Percentiles rank a stretch among this genome's conserved stretches.
phyloP scores from a whole-genome alignment of 2,888 invertebrate genomes.

The Diaphora mendica region DNA sequence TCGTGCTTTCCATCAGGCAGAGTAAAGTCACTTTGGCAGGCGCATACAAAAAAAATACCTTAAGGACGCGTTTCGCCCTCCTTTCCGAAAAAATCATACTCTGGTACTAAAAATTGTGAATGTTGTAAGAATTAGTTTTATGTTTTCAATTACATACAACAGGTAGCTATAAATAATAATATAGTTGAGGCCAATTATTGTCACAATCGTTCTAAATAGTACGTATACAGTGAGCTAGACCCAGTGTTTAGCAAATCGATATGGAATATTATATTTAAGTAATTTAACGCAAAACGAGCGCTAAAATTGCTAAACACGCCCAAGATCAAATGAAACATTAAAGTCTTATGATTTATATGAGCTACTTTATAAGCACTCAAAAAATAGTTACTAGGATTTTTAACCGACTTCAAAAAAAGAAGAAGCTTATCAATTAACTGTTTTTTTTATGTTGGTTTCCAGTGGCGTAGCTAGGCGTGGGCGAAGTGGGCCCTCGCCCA shows the following conservation, averaged over 20 bases:
- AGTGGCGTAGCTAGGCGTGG: no score
- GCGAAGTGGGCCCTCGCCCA: no score
- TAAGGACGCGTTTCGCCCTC: no score
- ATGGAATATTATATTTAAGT: conserved; percentile 40
- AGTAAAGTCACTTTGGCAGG: no score
- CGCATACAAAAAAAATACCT: no score
- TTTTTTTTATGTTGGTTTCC: no score
- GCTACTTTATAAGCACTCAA: conserved; percentile 23
- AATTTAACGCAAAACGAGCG: conserved; percentile 29
- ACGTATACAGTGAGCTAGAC: conserved; percentile 21
- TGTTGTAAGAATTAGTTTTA: not conserved
- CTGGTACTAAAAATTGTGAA: not conserved
- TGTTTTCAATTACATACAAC: conserved; percentile 6
- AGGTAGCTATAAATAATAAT: conserved; percentile 3
- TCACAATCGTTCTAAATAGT: conserved; percentile 4
- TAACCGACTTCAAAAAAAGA: no score
- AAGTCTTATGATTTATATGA: not conserved
- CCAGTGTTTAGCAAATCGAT: conserved; percentile 44
- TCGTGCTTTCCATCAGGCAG: no score
- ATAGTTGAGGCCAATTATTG: conserved; percentile 16
- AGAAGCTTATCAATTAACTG: no score
- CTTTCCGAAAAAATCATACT: no score
- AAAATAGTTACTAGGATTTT: not conserved
- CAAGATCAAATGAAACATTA: conserved; percentile 39
- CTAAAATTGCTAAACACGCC: conserved; percentile 42